Conservation (phyloP, 2,888 invertebrate genomes). For the Agrilus mali region DNA sequence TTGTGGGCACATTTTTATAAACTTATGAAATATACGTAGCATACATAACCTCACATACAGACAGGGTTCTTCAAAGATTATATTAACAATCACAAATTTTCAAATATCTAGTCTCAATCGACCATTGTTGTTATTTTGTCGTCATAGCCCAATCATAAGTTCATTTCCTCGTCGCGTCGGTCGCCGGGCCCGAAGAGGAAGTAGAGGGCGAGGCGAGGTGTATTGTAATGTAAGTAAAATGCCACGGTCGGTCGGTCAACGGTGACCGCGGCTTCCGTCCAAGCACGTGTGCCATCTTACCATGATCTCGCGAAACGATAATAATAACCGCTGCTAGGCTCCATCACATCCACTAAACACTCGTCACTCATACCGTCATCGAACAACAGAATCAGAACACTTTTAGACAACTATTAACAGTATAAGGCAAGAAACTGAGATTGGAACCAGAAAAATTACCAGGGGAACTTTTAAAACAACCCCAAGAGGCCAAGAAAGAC, state of each 20-base stretch:
- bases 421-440: neutral
- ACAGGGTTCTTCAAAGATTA: too few relatives aligned
- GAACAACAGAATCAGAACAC: neutral
- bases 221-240: slow-evolving; percentile 18
- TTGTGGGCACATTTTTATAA: too few relatives aligned
- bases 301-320: slow-evolving; percentile 12
- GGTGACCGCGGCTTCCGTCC: slow-evolving; percentile 30
- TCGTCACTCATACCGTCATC: neutral
- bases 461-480: too few relatives aligned
- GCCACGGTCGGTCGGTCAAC: slow-evolving; percentile 29
- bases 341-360: neutral
- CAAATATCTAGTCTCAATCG: too few relatives aligned
- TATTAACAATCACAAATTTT: too few relatives aligned
- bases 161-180: slow-evolving; percentile 26
- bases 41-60: too few relatives aligned
- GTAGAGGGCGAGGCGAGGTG: slow-evolving; percentile 22
- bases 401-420: neutral
- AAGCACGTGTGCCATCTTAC: slow-evolving; percentile 30
- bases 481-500: too few relatives aligned
- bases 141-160: slow-evolving; percentile 31
- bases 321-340: neutral
- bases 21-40: too few relatives aligned
- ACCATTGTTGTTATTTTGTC: too few relatives aligned
- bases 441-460: neutral
- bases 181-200: slow-evolving; percentile 21